Conservation (phyloP, 1,140 invertebrate species). For the Mercenaria mercenaria region DNA sequence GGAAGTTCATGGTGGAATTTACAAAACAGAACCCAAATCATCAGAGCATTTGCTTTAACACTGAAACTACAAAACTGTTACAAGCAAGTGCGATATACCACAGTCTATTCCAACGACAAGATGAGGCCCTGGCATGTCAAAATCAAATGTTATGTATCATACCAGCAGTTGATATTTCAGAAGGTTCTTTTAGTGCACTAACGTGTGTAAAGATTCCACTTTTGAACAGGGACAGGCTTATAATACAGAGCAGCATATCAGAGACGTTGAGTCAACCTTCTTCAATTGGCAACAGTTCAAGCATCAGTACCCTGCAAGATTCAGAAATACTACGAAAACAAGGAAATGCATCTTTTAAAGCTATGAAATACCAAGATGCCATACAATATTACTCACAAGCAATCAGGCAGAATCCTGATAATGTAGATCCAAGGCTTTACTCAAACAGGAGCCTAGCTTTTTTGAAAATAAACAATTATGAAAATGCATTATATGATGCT, state of each 20-base stretch:
- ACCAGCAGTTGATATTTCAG: not conserved
- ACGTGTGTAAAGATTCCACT: not conserved
- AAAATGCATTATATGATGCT: constrained; percentile 27
- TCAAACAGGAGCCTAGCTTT: constrained; percentile 2
- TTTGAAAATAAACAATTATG: not conserved
- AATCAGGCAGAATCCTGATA: not conserved
- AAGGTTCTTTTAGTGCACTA: not conserved
- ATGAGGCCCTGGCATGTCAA: constrained; percentile 20
- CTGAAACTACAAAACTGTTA: not conserved
- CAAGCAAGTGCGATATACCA: constrained; percentile 35
- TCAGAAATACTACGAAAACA: not conserved
- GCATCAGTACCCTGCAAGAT: not conserved
- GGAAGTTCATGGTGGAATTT: not conserved
- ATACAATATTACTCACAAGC: constrained; percentile 14
- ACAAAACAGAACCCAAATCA: not conserved
- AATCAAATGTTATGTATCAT: constrained; percentile 28
- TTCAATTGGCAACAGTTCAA: not conserved
- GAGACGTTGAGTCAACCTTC: not conserved
- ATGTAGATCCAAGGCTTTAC: not conserved
- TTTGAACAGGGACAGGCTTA: not conserved
- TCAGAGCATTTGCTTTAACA: constrained; percentile 1
- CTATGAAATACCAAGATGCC: not conserved
- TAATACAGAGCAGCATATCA: not conserved
- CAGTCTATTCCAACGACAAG: constrained; percentile 32
- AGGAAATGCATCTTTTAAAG: constrained; percentile 3